Conservation (phyloP, 2,888 invertebrate species). For the Hypena proboscidalis region DNA sequence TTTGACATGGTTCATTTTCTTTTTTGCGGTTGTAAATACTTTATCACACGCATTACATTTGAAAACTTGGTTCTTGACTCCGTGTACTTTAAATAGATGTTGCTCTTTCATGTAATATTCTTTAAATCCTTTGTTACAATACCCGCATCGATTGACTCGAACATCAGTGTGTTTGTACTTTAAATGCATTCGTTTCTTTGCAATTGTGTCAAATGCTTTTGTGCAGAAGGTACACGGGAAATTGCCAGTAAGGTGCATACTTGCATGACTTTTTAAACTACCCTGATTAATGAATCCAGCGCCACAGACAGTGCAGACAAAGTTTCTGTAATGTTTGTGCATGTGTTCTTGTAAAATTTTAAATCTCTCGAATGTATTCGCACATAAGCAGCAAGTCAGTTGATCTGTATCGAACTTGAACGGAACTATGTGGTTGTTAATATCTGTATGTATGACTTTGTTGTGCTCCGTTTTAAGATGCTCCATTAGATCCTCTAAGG, state of each 20-base stretch:
- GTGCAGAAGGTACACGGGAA: constrained; percentile 62
- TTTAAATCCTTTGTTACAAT: constrained; percentile 51
- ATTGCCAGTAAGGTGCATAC: constrained; percentile 51
- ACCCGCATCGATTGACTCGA: constrained; percentile 45
- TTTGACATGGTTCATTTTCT: constrained; percentile 39
- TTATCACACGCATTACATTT: constrained; percentile 48
- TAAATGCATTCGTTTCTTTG: constrained; percentile 67
- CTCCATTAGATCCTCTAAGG: constrained; percentile 14
- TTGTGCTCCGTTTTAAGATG: constrained; percentile 29
- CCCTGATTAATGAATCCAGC: constrained; percentile 56
- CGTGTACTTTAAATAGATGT: constrained; percentile 46
- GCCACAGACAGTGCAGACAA: constrained; percentile 56
- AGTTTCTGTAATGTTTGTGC: constrained; percentile 62
- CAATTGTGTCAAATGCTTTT: constrained; percentile 67
- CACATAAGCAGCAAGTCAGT: constrained; percentile 43
- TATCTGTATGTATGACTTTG: constrained; percentile 22
- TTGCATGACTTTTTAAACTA: constrained; percentile 47
- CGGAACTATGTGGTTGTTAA: constrained; percentile 36
- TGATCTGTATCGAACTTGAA: constrained; percentile 30
- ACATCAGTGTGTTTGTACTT: constrained; percentile 28
- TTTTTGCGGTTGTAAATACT: constrained; percentile 30
- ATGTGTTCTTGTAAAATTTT: constrained; percentile 53
- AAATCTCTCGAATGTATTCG: constrained; percentile 40
- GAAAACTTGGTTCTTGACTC: constrained; percentile 22
- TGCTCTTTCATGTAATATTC: constrained; percentile 39